Evolutionary conservation across 2,797 vertebrate genomes (phyloP).

Genomic region (Lepus townsendii): DNA sequence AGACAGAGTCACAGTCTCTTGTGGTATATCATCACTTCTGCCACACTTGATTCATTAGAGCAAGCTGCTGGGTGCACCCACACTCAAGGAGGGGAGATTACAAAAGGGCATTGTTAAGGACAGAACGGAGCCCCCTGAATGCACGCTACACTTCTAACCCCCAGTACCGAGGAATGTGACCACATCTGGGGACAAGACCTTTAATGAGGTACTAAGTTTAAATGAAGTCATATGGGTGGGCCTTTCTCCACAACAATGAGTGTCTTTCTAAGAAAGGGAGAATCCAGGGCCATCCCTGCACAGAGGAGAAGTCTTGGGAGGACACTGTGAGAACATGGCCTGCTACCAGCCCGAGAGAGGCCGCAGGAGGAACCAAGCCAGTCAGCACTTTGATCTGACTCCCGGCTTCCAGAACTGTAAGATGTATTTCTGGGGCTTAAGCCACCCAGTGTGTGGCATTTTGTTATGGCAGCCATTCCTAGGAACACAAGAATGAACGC

Average conservation of each 20-base stretch:
- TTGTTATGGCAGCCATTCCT: neutral
- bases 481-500: neutral
- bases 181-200: neutral
- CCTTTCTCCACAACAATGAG: neutral
- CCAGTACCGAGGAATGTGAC: neutral
- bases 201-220: neutral
- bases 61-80: neutral
- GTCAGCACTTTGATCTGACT: neutral
- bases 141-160: neutral
- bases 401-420: neutral
- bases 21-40: neutral
- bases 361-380: neutral
- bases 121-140: neutral
- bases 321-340: neutral
- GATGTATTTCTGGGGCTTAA: constrained; percentile 13
- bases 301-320: neutral
- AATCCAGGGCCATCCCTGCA: neutral
- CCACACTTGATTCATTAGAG: constrained; percentile 35
- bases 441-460: neutral
- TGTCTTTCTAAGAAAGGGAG: neutral
- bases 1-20: constrained; percentile 11
- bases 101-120: neutral
- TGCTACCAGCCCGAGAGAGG: neutral
- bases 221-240: neutral
- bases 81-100: neutral